These are phyloP conservation scores for Latrodectus hesperus DNA, from an alignment of 2,888 invertebrate species.

Conservation along the genomic window DNA sequence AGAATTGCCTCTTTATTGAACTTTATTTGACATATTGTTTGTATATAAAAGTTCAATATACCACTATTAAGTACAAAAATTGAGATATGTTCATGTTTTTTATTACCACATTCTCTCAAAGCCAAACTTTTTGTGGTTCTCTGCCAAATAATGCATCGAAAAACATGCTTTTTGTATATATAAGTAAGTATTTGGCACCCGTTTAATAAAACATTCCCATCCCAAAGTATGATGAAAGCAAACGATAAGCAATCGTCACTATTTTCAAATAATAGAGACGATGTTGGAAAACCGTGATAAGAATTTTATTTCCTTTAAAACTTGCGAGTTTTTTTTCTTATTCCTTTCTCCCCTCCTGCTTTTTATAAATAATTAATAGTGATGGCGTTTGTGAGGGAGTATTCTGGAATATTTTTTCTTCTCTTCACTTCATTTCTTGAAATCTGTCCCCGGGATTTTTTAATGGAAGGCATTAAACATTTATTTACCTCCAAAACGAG, in stretches of 20 bases:
- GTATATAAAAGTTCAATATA: no score
- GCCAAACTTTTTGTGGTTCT: background rate
- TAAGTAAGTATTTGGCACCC: background rate
- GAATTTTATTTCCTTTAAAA: conserved; percentile 24
- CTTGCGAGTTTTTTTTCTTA: conserved; percentile 4
- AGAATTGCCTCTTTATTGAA: no score
- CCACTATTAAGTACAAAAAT: background rate
- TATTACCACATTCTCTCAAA: background rate
- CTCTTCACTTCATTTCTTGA: conserved; percentile 7
- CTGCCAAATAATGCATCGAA: background rate
- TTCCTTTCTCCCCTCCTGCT: conserved; percentile 11
- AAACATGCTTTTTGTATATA: conserved; percentile 11
- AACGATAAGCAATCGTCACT: conserved; percentile 29
- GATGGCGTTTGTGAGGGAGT: conserved; percentile 36
- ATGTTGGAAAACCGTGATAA: conserved; percentile 27
- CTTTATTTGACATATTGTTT: no score
- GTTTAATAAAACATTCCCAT: conserved; percentile 32
- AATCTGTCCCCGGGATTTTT: conserved; percentile 21
- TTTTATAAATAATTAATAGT: conserved; percentile 48
- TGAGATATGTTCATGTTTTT: background rate
- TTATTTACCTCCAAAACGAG: conserved; percentile 23
- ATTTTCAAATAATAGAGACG: conserved; percentile 7
- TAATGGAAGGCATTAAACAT: conserved; percentile 39
- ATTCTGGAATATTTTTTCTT: background rate
- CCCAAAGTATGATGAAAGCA: background rate